phyloP scores from a whole-genome alignment of 1,140 invertebrate genomes.

The Cardiocondyla obscurior region DNA sequence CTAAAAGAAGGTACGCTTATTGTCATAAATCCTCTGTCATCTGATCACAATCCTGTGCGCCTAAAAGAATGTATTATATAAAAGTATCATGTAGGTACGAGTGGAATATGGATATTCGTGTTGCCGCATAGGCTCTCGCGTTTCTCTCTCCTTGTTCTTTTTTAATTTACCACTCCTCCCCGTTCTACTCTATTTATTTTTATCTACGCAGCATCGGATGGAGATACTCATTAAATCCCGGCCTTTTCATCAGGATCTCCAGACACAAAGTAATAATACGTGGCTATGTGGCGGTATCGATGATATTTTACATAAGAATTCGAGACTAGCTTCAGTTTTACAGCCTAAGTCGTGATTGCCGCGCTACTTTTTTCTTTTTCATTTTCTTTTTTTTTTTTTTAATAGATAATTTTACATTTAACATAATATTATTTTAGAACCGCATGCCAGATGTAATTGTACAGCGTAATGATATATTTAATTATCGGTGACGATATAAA shows the following conservation, averaged over 20 bases:
- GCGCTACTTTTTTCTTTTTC: too few relatives aligned
- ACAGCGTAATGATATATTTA: neutral
- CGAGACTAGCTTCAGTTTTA: neutral
- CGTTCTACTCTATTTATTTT: constrained; percentile 60
- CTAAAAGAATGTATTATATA: neutral
- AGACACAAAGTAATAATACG: constrained; percentile 79
- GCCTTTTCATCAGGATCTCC: constrained; percentile 81
- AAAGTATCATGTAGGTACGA: too few relatives aligned
- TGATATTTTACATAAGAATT: constrained; percentile 68
- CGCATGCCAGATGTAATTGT: neutral
- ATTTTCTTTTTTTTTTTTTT: too few relatives aligned
- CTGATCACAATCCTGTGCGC: constrained; percentile 36
- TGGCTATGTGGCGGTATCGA: constrained; percentile 54
- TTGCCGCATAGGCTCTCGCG: too few relatives aligned
- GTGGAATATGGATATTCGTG: too few relatives aligned
- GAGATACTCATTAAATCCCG: constrained; percentile 78
- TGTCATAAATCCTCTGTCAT: constrained; percentile 59
- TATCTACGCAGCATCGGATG: constrained; percentile 69
- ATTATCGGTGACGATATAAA: neutral
- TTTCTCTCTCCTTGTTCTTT: neutral
- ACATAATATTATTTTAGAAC: neutral
- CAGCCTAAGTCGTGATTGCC: neutral
- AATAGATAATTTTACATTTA: neutral
- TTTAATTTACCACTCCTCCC: neutral
- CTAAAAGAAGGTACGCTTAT: constrained; percentile 7